Base-by-base conservation (phyloP, 2,797 vertebrate genomes). In the Poecilia picta region DNA sequence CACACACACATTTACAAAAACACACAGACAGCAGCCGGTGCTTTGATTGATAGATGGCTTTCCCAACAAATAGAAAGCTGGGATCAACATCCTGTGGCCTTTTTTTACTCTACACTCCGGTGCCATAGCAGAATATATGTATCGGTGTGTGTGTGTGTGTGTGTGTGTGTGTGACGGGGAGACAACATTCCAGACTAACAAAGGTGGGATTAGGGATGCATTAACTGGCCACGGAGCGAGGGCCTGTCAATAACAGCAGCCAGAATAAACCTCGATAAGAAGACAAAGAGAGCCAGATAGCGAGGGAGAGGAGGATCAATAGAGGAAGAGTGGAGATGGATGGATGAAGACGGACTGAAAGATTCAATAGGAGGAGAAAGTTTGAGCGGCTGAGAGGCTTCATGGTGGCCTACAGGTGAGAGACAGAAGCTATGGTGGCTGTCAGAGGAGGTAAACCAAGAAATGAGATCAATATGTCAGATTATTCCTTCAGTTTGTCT, bases 251-350 rank as follows among this genome's bases (percentile, higher is more conserved):
- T 99, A 99, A 97, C 97, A 94, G 95, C 97, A 98, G 91, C 89
- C 97, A 96, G 97, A 98, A 98, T 99, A 98, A 99, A 94, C 97
- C 96, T 97, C 95, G 98, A 99, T 99, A 99, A 99, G 98, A 97
- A 98, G 97, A 99, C 98, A 99, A 99, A 97, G 89, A 93, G 93
- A 94, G 95, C 89, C 95, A 97, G 97, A 98, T 97, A 97, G 96
- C 78, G 86, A 86, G 94, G 85, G 90, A 93, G 47, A 41, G 75
- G 78, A 43, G 49, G 79, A 83, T 87, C 79, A 77, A 86, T 83
- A 84, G 79, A 87, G 92, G 94, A 95, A 94, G 94, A 95, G 94
- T 79, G 81, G 82, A 78, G 71, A 74, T 96, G 90, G 88, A 90
- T 45, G 78, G 80, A 83, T 68, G 81, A 81, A 57, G 91, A 95